Percentiles rank a stretch among this genome's conserved stretches.
phyloP scores from a whole-genome alignment of 2,888 invertebrate genomes.

The Heterodera filipjevi region DNA sequence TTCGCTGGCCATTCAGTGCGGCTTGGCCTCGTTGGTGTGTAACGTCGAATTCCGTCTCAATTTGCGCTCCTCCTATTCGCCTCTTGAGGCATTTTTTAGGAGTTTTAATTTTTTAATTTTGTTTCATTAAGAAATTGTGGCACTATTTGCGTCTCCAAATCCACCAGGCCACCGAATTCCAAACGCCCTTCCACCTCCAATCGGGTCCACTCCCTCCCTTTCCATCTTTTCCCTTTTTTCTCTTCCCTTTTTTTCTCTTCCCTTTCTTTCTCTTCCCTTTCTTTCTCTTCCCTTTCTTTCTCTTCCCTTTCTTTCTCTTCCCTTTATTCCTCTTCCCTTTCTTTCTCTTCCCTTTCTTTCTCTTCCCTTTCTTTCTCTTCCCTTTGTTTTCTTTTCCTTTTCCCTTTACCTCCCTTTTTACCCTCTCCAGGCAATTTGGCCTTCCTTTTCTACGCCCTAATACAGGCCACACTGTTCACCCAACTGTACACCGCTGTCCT shows the following conservation, averaged over 20 bases:
- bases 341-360: slow-evolving; percentile 34
- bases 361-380: too few relatives aligned
- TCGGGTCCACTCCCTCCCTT: slow-evolving; percentile 20
- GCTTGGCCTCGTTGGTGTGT: slow-evolving; percentile 39
- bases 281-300: too few relatives aligned
- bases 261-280: slow-evolving; percentile 17
- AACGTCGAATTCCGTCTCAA: slow-evolving; percentile 45
- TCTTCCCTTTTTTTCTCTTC: slow-evolving; percentile 34
- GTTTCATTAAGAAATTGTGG: slow-evolving; percentile 51
- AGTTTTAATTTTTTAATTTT: neutral
- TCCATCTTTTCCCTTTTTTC: too few relatives aligned
- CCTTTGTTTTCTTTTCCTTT: too few relatives aligned
- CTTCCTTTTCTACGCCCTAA: slow-evolving; percentile 38
- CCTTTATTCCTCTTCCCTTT: too few relatives aligned
- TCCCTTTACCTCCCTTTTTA: too few relatives aligned
- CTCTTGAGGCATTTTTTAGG: slow-evolving; percentile 43
- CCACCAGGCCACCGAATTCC: slow-evolving; percentile 47
- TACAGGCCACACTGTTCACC: slow-evolving; percentile 42
- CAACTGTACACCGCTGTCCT: slow-evolving; percentile 42
- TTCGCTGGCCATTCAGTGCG: slow-evolving; percentile 37
- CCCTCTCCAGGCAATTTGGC: slow-evolving; percentile 37
- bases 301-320: too few relatives aligned
- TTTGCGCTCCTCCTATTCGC: slow-evolving; percentile 43
- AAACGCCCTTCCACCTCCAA: slow-evolving; percentile 36
- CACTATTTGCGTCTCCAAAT: slow-evolving; percentile 52